phyloP scores from a whole-genome alignment of 2,113 vertebrate species.

The Mus pahari region DNA sequence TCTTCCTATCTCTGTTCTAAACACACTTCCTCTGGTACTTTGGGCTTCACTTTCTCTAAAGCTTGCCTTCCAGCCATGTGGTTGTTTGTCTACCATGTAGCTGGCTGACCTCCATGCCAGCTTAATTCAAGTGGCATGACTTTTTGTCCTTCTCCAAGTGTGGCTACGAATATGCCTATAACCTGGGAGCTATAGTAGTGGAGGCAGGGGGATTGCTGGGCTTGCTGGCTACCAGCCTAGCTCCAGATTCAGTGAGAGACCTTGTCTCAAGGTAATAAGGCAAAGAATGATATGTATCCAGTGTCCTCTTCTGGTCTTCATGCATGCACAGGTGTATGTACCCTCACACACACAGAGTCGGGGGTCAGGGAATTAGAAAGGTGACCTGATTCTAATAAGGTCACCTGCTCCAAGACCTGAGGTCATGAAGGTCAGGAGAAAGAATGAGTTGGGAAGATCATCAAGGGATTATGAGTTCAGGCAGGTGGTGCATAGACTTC shows the following conservation, averaged over 20 bases:
- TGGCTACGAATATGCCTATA: not conserved
- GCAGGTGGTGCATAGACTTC: not conserved
- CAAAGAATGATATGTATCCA: not conserved
- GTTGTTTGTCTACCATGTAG: not conserved
- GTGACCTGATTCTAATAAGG: not conserved
- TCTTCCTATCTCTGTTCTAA: not conserved
- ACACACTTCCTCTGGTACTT: not conserved
- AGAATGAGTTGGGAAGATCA: not conserved
- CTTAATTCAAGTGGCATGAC: not conserved
- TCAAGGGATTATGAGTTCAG: not conserved
- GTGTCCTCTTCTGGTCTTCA: not conserved
- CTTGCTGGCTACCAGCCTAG: not conserved
- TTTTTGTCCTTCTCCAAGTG: not conserved
- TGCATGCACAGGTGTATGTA: not conserved
- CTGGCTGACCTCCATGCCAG: not conserved
- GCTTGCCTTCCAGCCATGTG: not conserved
- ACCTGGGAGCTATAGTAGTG: not conserved
- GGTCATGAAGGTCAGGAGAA: not conserved
- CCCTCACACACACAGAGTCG: not conserved
- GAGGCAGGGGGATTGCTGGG: not conserved
- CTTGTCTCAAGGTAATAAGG: not conserved
- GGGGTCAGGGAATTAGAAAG: not conserved
- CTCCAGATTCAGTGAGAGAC: not conserved
- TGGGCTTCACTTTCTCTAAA: not conserved
- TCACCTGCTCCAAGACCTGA: not conserved